A percentile compares a stretch with the other conserved stretches of the same genome.
Evolutionary conservation across 2,797 vertebrate species (phyloP).

Genomic region (Schizopygopsis malacanthus): DNA sequence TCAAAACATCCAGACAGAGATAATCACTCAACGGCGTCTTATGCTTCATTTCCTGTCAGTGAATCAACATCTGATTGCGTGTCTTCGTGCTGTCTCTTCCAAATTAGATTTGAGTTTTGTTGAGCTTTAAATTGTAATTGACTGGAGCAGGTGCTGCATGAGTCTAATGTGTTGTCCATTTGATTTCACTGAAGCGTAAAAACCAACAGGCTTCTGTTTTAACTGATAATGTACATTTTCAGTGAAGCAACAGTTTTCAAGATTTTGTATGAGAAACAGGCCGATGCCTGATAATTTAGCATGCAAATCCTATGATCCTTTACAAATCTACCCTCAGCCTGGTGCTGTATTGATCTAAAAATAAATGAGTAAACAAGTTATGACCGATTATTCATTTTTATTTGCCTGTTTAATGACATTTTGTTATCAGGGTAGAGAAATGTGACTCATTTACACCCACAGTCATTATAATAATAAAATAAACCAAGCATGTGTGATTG

Average conservation of each 20-base stretch:
- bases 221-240: constrained; percentile 16
- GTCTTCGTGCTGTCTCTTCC: constrained; percentile 13
- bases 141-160: constrained; percentile 21
- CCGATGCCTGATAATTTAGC: background rate
- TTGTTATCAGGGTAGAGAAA: background rate
- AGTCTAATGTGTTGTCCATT: constrained; percentile 21
- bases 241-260: constrained; percentile 8
- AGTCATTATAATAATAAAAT: background rate
- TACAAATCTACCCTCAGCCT: background rate
- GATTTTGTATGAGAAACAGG: background rate
- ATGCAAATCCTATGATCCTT: constrained; percentile 1
- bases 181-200: constrained; percentile 16
- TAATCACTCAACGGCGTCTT: background rate
- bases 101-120: constrained; percentile 43
- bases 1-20: constrained; percentile 29
- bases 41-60: constrained; percentile 35
- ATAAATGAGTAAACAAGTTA: constrained; percentile 23
- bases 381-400: constrained; percentile 12
- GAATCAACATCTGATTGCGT: constrained; percentile 24
- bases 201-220: constrained; percentile 5
- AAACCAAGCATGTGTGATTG: constrained; percentile 1
- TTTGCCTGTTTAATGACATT: constrained; percentile 11
- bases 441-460: background rate
- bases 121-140: constrained; percentile 38
- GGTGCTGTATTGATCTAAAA: background rate